phyloP scores from a whole-genome alignment of 1,140 invertebrate species.

The Drosophila parabipectinata region DNA sequence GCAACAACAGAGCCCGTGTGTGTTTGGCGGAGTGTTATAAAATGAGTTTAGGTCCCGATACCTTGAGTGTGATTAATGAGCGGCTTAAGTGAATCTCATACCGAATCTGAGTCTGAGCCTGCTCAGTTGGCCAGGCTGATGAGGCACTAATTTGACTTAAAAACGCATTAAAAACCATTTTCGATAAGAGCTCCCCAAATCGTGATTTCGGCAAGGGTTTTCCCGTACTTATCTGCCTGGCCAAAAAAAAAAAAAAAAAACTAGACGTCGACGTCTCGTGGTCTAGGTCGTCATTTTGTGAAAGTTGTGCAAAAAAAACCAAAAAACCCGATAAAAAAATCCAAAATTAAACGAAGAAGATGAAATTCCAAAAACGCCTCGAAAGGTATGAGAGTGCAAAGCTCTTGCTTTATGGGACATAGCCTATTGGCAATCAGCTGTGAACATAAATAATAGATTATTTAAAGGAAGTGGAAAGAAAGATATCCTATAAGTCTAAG shows the following conservation, averaged over 20 bases:
- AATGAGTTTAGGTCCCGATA: constrained; percentile 56
- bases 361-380: constrained; percentile 48
- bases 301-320: constrained; percentile 68
- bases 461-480: background rate
- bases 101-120: constrained; percentile 47
- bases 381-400: constrained; percentile 41
- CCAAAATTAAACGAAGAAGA: constrained; percentile 29
- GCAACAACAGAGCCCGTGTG: constrained; percentile 31
- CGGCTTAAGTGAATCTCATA: constrained; percentile 74
- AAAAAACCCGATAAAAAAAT: constrained; percentile 15
- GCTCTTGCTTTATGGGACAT: constrained; percentile 45
- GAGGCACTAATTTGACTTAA: constrained; percentile 82
- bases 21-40: constrained; percentile 25
- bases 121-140: constrained; percentile 49
- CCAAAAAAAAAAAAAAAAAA: constrained; percentile 8
- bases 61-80: constrained; percentile 75
- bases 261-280: constrained; percentile 13
- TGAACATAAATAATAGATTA: constrained; percentile 32
- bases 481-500: background rate
- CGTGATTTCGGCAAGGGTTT: constrained; percentile 61
- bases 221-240: constrained; percentile 65
- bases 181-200: constrained; percentile 64
- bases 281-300: constrained; percentile 58
- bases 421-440: constrained; percentile 49
- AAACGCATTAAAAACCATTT: constrained; percentile 82